Base-by-base conservation (phyloP, 2,113 vertebrate species). In the Ceyx melanurus region DNA sequence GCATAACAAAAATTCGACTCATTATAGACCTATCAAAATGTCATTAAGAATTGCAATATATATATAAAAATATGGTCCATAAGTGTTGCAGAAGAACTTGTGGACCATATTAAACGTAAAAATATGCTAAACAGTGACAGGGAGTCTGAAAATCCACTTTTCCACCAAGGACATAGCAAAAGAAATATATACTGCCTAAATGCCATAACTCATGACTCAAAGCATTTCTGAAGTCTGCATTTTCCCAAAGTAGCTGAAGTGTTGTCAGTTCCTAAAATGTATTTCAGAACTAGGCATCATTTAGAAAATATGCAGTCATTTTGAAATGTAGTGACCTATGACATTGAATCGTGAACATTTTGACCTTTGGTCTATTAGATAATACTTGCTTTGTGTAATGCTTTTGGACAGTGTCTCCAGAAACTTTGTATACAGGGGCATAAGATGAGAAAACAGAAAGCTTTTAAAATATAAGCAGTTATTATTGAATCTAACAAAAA, bases 271-370 rank as follows among this genome's bases (percentile, higher is more conserved):
- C 78, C 65, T 79, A 84, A 97, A 96, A 87, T 90, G 89, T 91
- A 82, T 96, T 97, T 96, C 35, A 96, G 94, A 96, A 80, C 46
- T 60, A 43, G 56, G 65, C 56, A 74, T 95, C 91, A 97, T 42
- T 93, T 94, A 65, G 93, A 82, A 97, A 97, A 96, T 86, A 92
- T 68, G 70, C 89, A 96, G 90, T 85, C 72, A 95, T 95, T 96
- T 97, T 1, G 1, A 88, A 91, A 96, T 88, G 73, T 65, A 91
- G 81, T 92, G 85, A 95, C 86, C 89, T 73, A 75, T 88, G 80
- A 51, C 95, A 94, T 43, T 96, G 96, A 97, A 96, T 97, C 88
- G 94, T 88, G 94, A 96, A 83, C 58, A 89, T 79, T 92, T 57
- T 97, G 90, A 94, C 80, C 94, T 95, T 78, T 96, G 78, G 64